Percentiles rank a stretch among this genome's conserved stretches.
These are phyloP conservation scores for Hemicentrotus pulcherrimus DNA, from an alignment of 35 echinoderm and acorn worm genomes.

Conservation along the genomic window DNA sequence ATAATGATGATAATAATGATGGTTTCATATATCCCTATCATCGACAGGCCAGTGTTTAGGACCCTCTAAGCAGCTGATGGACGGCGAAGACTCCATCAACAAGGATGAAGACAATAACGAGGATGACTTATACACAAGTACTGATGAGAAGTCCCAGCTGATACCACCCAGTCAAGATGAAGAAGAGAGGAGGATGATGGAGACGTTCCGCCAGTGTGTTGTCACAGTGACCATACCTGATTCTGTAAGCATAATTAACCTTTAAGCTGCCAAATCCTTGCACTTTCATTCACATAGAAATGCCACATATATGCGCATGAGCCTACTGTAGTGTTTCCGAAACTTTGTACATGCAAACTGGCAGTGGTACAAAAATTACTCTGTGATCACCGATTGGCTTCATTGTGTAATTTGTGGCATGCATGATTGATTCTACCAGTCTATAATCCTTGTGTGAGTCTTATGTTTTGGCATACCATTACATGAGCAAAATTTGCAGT, in stretches of 20 bases:
- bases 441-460: no score
- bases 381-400: no score
- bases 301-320: no score
- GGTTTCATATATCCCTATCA: not conserved
- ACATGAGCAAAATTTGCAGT: no score
- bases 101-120: not conserved
- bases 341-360: no score
- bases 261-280: no score
- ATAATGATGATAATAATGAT: not conserved
- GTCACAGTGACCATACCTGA: conserved; percentile 41
- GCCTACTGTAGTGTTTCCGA: no score
- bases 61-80: not conserved
- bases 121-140: not conserved
- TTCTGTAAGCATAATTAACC: not conserved
- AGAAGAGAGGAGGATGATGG: not conserved
- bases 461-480: no score
- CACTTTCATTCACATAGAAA: no score
- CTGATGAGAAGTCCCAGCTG: not conserved
- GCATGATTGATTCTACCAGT: no score
- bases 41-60: not conserved
- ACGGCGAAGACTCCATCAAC: not conserved
- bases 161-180: conserved; percentile 3
- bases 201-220: conserved; percentile 35
- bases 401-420: no score
- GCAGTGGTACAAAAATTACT: no score